Evolutionary conservation across 2,888 invertebrate species (phyloP).

Genomic region (Chymomyza fuscimana): DNA sequence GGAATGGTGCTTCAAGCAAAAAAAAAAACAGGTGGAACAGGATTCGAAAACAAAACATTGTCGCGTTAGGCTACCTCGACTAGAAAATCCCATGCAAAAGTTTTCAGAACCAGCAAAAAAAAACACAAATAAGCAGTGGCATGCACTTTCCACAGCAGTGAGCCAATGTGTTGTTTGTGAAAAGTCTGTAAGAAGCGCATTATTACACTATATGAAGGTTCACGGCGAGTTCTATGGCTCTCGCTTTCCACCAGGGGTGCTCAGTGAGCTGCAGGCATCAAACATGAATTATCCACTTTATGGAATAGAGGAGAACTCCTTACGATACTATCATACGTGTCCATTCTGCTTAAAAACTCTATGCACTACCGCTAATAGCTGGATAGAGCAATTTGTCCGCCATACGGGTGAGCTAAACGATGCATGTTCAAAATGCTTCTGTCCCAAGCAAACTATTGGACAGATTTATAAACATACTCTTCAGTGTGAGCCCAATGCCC

Average conservation of each 20-base stretch:
- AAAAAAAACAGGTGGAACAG: too few relatives aligned
- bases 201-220: conserved; percentile 59
- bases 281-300: conserved; percentile 35
- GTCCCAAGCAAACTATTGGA: conserved; percentile 21
- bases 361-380: conserved; percentile 42
- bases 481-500: conserved; percentile 26
- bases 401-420: conserved; percentile 90
- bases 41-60: too few relatives aligned
- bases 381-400: conserved; percentile 85
- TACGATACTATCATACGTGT: conserved; percentile 57
- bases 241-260: conserved; percentile 63
- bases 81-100: neutral
- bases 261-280: conserved; percentile 56
- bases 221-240: conserved; percentile 73
- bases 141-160: conserved; percentile 61
- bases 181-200: conserved; percentile 10
- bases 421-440: conserved; percentile 83
- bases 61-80: too few relatives aligned
- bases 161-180: conserved; percentile 67
- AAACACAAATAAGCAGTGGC: conserved; percentile 71
- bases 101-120: neutral
- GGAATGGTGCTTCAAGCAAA: too few relatives aligned
- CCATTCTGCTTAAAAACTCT: conserved; percentile 72
- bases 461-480: conserved; percentile 43
- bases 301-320: conserved; percentile 13